Base-by-base conservation (phyloP, 2,113 vertebrate species). In the Sakesphorus luctuosus region DNA sequence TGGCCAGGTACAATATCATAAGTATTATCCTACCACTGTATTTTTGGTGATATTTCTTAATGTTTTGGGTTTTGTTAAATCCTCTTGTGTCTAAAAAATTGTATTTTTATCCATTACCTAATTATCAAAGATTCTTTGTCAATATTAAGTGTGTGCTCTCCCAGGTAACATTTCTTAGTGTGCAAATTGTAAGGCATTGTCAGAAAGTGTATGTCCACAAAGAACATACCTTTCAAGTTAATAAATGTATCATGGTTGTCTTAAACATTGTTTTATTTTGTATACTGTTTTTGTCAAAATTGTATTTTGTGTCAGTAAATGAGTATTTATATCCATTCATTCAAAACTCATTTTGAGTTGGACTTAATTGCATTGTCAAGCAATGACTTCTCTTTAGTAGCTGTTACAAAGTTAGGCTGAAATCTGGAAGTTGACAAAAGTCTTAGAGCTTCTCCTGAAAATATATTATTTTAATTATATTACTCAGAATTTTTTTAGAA, bases 1-100 rank as follows among this genome's bases (percentile, higher is more conserved):
- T 78, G 99, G 99, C 96, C 99, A 99, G 99, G 99, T 99, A 98
- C 88, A 97, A 35, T 76, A 84, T 55, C 20, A 28, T n/a, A 36
- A n/a, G n/a, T 29, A n/a, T 93, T 92, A 67, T 87, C 81, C 55
- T 88, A 35, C 19, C 6, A 17, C 10, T 86, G 8, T 58, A 14
- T 21, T 72, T 82, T 58, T 68, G 11, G n/a, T 80, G 17, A 17
- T 66, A 58, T 16, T 84, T 90, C 84, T 89, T 90, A 29, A 10
- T 85, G 1, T 59, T 46, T 23, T 1, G 19, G 19, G 19, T 47
- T 19, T 47, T 52, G 26, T 52, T 16, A 78, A 86, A 63, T 50
- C 12, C 16, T 28, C 7, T 21, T 52, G 2, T 84, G 6, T 82
- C 59, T 3, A 2, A 84, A 80, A 77, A 47, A 9, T 9, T 24